These are phyloP conservation scores for Meriones unguiculatus DNA, from an alignment of 2,113 vertebrate species.

Conservation along the genomic window DNA sequence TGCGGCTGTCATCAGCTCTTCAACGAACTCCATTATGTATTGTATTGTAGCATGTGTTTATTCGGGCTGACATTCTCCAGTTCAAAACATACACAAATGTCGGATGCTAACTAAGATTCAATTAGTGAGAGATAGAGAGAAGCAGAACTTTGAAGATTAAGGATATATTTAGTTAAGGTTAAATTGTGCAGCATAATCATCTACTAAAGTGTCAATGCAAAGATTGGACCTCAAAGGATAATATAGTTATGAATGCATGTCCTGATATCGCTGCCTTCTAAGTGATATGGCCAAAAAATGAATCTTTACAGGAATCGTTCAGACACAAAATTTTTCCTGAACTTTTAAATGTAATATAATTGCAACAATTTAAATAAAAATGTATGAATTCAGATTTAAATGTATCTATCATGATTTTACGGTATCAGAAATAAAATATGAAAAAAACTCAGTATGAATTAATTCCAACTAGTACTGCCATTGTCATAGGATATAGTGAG, in stretches of 20 bases:
- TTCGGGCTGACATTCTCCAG: conserved; percentile 31
- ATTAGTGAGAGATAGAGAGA: conserved; percentile 64
- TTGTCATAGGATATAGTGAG: not conserved
- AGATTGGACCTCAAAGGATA: not conserved
- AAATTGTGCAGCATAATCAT: conserved; percentile 62
- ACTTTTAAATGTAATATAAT: conserved; percentile 6
- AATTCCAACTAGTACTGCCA: not conserved
- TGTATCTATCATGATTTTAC: not conserved
- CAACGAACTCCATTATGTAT: not conserved
- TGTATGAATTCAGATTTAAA: not conserved
- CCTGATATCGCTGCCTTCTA: not conserved
- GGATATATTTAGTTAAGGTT: conserved; percentile 66
- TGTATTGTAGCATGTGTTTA: not conserved
- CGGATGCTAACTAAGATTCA: conserved; percentile 31
- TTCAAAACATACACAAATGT: conserved; percentile 21
- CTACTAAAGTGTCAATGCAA: conserved; percentile 24
- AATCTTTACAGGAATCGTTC: not conserved
- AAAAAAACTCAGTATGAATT: not conserved
- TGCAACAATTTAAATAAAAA: conserved; percentile 18
- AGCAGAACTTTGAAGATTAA: conserved; percentile 32
- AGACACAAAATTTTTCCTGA: not conserved
- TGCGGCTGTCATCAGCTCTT: not conserved
- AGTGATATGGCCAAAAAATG: conserved; percentile 4
- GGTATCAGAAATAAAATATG: not conserved
- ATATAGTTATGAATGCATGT: conserved; percentile 19